Evolutionary conservation across 2,797 vertebrate species (phyloP).

Genomic region (Gorsachius magnificus): DNA sequence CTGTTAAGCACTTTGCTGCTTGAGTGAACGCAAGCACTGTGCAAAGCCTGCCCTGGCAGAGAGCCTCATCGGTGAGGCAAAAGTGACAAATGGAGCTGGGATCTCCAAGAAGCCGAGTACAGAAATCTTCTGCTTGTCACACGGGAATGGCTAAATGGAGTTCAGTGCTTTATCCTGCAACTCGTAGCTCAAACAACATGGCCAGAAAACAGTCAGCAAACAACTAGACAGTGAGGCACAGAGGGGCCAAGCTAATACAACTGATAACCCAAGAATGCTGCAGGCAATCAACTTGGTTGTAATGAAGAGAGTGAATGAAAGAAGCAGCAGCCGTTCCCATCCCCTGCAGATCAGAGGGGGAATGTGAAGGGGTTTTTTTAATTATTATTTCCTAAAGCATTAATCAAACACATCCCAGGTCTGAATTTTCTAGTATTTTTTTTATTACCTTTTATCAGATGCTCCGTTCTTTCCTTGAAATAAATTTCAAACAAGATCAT

Average conservation of each 20-base stretch:
- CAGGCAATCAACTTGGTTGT: background rate
- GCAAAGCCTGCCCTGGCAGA: background rate
- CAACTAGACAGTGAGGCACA: background rate
- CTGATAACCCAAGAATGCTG: background rate
- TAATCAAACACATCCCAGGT: background rate
- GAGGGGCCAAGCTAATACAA: background rate
- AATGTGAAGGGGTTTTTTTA: background rate
- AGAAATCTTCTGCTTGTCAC: background rate
- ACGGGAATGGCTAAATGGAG: background rate
- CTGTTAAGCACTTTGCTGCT: background rate
- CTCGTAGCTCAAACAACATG: rapidly evolving
- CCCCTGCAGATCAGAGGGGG: background rate
- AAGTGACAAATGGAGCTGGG: background rate
- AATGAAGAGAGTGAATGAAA: background rate
- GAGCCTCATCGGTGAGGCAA: background rate
- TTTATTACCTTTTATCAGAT: background rate
- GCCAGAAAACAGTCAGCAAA: background rate
- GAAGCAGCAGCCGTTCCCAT: background rate
- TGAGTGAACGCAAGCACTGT: background rate
- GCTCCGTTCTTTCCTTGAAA: background rate
- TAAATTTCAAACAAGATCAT: background rate
- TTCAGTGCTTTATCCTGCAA: background rate
- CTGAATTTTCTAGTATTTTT: background rate
- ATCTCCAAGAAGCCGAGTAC: background rate
- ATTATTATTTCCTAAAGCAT: background rate